Conservation (phyloP, 2,113 vertebrate species). For the Chloroceryle aenea region DNA sequence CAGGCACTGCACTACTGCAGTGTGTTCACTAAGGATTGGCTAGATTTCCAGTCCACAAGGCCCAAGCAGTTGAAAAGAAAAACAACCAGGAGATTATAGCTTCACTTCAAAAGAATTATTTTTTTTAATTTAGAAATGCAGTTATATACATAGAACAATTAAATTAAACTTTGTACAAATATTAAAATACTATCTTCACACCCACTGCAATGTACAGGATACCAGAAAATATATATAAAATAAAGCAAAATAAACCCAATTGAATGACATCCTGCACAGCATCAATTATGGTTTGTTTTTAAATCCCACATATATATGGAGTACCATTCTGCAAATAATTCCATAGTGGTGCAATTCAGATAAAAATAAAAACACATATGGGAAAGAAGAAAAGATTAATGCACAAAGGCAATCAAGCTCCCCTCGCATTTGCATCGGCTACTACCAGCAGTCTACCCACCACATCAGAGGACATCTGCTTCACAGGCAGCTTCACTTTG, state of each 20-base stretch:
- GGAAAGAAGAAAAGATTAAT: conserved; percentile 59
- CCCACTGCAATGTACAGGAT: conserved; percentile 96
- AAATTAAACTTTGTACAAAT: conserved; percentile 99
- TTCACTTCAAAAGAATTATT: conserved; percentile 91
- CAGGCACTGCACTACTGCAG: neutral
- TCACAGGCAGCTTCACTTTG: neutral
- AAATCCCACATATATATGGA: conserved; percentile 62
- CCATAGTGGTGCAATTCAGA: conserved; percentile 70
- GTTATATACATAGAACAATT: conserved; percentile 99
- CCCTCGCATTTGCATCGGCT: conserved; percentile 22
- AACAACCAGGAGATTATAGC: neutral
- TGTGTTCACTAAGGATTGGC: neutral
- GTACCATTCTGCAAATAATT: conserved; percentile 78
- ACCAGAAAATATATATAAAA: conserved; percentile 84
- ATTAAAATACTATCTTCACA: conserved; percentile 99
- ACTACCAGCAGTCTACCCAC: conserved; percentile 13
- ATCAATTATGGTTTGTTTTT: conserved; percentile 51
- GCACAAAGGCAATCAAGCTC: conserved; percentile 44
- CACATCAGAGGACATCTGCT: neutral
- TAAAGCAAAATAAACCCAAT: conserved; percentile 79
- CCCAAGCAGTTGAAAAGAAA: neutral
- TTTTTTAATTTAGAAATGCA: conserved; percentile 99
- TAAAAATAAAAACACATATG: neutral
- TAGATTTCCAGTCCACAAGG: neutral
- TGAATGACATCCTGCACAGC: conserved; percentile 78